Conservation (phyloP, 2,888 invertebrate species). For the Tachina grossa region DNA sequence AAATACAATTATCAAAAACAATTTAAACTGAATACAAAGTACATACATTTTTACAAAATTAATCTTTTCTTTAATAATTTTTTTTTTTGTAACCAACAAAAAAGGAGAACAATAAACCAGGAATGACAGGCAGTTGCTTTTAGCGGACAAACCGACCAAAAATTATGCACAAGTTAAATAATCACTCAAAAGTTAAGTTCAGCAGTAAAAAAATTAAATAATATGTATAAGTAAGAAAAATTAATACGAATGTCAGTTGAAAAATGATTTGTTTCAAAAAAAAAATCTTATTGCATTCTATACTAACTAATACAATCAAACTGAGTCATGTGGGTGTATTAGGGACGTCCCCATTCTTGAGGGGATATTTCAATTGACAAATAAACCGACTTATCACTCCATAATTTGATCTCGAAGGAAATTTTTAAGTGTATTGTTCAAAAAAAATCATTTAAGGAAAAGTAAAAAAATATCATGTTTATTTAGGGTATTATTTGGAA, state of each 20-base stretch:
- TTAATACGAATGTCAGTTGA: slow-evolving; percentile 60
- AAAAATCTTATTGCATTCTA: slow-evolving; percentile 46
- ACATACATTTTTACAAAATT: slow-evolving; percentile 24
- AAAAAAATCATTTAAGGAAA: too few relatives aligned
- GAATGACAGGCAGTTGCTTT: slow-evolving; percentile 33
- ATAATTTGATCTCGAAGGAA: too few relatives aligned
- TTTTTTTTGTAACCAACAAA: slow-evolving; percentile 32
- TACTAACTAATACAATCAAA: slow-evolving; percentile 17
- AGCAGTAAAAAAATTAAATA: slow-evolving; percentile 40
- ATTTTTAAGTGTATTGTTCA: too few relatives aligned
- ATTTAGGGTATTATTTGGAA: too few relatives aligned
- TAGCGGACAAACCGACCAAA: slow-evolving; percentile 1
- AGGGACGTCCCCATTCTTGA: neutral
- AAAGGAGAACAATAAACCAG: slow-evolving; percentile 34
- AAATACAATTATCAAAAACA: slow-evolving; percentile 40
- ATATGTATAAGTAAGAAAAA: neutral
- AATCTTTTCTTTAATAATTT: slow-evolving; percentile 15
- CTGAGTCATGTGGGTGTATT: slow-evolving; percentile 2
- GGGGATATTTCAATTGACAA: neutral
- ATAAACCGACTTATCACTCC: too few relatives aligned
- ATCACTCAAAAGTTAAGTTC: slow-evolving; percentile 61
- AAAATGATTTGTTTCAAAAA: slow-evolving; percentile 62
- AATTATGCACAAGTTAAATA: slow-evolving; percentile 26
- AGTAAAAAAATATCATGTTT: too few relatives aligned
- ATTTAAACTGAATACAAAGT: slow-evolving; percentile 6